Conservation (phyloP, 1,140 invertebrate species). For the Drosophila seguyi region DNA sequence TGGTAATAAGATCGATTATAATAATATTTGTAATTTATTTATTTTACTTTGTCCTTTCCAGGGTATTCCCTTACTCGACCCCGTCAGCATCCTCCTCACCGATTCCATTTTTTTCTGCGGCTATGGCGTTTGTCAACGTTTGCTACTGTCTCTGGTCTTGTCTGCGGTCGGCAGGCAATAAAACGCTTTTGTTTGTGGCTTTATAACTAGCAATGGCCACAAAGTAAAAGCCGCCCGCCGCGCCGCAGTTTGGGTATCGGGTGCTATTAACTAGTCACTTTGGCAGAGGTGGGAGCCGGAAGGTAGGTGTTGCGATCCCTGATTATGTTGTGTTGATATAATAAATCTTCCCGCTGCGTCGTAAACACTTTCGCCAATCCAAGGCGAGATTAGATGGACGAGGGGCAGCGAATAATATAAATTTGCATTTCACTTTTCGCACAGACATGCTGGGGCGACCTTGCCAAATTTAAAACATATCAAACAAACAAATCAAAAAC, state of each 20-base stretch:
- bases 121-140: conserved; percentile 39
- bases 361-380: conserved; percentile 24
- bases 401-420: conserved; percentile 10
- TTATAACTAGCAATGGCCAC: conserved; percentile 35
- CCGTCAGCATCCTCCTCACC: too few relatives aligned
- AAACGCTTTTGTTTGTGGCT: conserved; percentile 71
- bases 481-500: conserved; percentile 74
- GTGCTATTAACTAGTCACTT: conserved; percentile 64
- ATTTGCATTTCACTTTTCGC: conserved; percentile 62
- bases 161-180: conserved; percentile 66
- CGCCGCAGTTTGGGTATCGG: conserved; percentile 21
- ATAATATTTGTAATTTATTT: background rate
- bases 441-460: conserved; percentile 44
- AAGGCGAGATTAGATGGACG: conserved; percentile 11
- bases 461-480: conserved; percentile 72
- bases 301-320: conserved; percentile 18
- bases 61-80: background rate
- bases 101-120: conserved; percentile 27
- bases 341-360: conserved; percentile 35
- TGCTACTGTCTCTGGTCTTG: conserved; percentile 39
- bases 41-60: accelerated
- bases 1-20: background rate
- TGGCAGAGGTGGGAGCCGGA: conserved; percentile 28
- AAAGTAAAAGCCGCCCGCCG: conserved; percentile 44
- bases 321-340: conserved; percentile 45